A percentile compares a stretch with the other conserved stretches of the same genome.
phyloP scores from a whole-genome alignment of 2,888 invertebrate species.

The Deilephila porcellus region DNA sequence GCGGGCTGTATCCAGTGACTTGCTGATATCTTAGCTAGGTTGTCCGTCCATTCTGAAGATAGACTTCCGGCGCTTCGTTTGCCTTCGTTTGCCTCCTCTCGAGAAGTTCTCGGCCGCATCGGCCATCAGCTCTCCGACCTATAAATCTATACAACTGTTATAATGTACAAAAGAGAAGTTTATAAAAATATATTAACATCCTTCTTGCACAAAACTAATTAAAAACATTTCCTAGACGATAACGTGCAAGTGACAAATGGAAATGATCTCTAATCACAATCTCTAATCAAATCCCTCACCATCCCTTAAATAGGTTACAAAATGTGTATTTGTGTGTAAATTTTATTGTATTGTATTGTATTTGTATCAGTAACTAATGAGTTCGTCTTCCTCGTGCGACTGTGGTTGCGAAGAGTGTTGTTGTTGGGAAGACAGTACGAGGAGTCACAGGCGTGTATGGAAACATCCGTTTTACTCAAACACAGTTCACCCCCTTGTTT shows the following conservation, averaged over 20 bases:
- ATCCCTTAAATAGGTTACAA: neutral
- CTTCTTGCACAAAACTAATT: too few species aligned
- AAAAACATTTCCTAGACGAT: neutral
- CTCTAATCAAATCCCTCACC: neutral
- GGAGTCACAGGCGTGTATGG: conserved; percentile 32
- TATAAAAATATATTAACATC: too few species aligned
- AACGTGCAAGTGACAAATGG: neutral
- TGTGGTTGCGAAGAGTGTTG: conserved; percentile 47
- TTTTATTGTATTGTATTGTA: conserved; percentile 10
- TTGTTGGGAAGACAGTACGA: conserved; percentile 36
- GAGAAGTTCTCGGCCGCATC: too few species aligned
- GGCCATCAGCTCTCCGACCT: too few species aligned
- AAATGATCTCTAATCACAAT: neutral
- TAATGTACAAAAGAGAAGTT: too few species aligned
- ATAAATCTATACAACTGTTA: too few species aligned
- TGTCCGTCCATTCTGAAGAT: too few species aligned
- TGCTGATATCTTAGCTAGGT: too few species aligned
- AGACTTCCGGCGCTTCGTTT: too few species aligned
- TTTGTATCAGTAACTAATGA: conserved; percentile 36
- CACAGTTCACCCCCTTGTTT: conserved; percentile 63
- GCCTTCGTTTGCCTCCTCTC: too few species aligned
- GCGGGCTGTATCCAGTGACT: too few species aligned
- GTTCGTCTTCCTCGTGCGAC: conserved; percentile 62
- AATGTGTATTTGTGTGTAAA: neutral
- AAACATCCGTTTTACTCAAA: conserved; percentile 49